Base-by-base conservation (phyloP, 2,113 vertebrate genomes). In the Isichthys henryi region DNA sequence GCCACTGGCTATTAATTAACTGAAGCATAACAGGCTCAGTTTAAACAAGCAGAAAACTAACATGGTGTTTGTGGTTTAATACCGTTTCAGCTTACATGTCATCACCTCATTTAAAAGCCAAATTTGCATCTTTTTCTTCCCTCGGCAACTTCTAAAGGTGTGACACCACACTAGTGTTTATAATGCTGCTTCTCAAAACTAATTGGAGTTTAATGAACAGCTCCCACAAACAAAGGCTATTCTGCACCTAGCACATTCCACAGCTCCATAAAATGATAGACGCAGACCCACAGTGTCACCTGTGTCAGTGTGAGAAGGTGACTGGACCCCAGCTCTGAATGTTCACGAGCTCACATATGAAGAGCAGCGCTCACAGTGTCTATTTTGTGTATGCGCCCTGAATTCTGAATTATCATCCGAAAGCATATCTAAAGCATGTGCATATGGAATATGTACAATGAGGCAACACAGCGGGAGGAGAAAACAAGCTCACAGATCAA, bases 1-100 rank as follows among this genome's bases (percentile, higher is more conserved):
- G 35, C 77, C 77, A 19, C 43, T 82, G 77, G 77, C 31, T 82
- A 23, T 82, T 82, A 82, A 82, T 82, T 82, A 82, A 82, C 77
- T 82, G 39, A 82, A 82, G 35, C 45, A 48, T 46, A 84, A 48
- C 39, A 48, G 23, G 46, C 82, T 80, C 17, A 46, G 82, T 84
- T 84, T 48, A 84, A 84, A 84, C 43, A 45, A 46, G 35, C 82
- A 80, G 15, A 43, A 80, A 80, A 80, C 74, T 80, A 39, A 35
- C 11, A 80, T 5, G 5, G 74, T 43, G 31, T 39, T 80, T 80
- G 74, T 6, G 35, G 35, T 39, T 80, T 80, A 80, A 80, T 84
- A 23, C 82, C 21, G 48, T 8, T 48, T 48, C 74, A 19, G 45
- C 82, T 84, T 48, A 48, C 45, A 84, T 84, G 82, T 46, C 43